A percentile compares a stretch with the other conserved stretches of the same genome.
phyloP scores from a whole-genome alignment of 2,888 invertebrate species.

The Polydrusus cervinus region DNA sequence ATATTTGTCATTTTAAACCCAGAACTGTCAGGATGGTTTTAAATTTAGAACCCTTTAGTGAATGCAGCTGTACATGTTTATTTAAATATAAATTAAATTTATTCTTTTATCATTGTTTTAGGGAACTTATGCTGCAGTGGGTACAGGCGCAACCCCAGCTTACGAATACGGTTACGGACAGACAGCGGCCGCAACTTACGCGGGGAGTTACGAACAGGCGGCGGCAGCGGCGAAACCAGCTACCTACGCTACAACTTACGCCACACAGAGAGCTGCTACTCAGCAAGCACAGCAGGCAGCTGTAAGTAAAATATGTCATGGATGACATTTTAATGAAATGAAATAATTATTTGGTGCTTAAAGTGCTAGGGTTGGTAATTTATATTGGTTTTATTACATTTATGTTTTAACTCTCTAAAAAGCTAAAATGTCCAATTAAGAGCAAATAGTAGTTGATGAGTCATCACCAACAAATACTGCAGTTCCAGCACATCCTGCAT shows the following conservation, averaged over 20 bases:
- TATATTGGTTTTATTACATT: no score
- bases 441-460: no score
- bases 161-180: slow-evolving; percentile 83
- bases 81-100: no score
- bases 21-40: no score
- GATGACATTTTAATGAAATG: background rate
- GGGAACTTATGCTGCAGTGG: slow-evolving; percentile 77
- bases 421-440: no score
- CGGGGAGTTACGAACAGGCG: slow-evolving; percentile 77
- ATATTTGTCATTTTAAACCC: no score
- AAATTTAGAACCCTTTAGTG: no score
- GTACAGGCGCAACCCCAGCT: slow-evolving; percentile 75
- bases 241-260: slow-evolving; percentile 81
- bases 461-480: no score
- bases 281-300: slow-evolving; percentile 69
- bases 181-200: slow-evolving; percentile 78
- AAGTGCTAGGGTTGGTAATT: background rate
- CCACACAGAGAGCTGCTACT: slow-evolving; percentile 73
- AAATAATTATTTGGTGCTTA: background rate
- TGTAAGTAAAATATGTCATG: slow-evolving; percentile 63
- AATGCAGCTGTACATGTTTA: no score
- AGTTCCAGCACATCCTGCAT: no score
- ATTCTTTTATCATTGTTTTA: slow-evolving; percentile 72
- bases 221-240: slow-evolving; percentile 79
- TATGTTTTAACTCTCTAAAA: no score